Conservation (phyloP, 2,797 vertebrate species). For the Neopelma chrysocephalum region DNA sequence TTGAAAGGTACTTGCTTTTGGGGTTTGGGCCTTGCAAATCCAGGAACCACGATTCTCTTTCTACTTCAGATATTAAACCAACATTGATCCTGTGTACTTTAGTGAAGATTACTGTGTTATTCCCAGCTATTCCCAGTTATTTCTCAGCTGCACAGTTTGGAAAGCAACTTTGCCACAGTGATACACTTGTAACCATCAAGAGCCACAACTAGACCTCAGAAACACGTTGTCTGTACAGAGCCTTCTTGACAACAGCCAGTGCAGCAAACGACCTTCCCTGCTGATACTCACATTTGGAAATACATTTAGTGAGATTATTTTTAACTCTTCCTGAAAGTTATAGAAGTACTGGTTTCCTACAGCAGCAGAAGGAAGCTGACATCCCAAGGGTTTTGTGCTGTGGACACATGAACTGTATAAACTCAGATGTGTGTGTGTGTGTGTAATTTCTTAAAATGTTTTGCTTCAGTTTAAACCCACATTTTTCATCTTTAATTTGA, state of each 20-base stretch:
- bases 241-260: not conserved
- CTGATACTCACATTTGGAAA: slow-evolving; percentile 35
- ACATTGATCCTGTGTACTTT: fast-evolving
- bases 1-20: not conserved
- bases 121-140: too few relatives aligned
- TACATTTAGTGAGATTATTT: slow-evolving; percentile 39
- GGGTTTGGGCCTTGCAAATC: not conserved
- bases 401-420: not conserved
- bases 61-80: not conserved
- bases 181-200: not conserved
- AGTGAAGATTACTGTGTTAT: not conserved
- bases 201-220: not conserved
- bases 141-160: not conserved
- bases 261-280: not conserved
- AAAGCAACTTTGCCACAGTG: not conserved
- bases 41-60: not conserved
- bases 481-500: not conserved
- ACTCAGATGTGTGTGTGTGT: not conserved
- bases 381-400: not conserved
- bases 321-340: slow-evolving; percentile 49
- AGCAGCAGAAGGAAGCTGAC: slow-evolving; percentile 9
- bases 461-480: not conserved
- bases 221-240: not conserved
- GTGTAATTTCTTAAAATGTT: not conserved
- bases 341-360: not conserved